A percentile compares a stretch with the other conserved stretches of the same genome.
phyloP scores from a whole-genome alignment of 2,797 vertebrate genomes.

The Anguilla pacifica region DNA sequence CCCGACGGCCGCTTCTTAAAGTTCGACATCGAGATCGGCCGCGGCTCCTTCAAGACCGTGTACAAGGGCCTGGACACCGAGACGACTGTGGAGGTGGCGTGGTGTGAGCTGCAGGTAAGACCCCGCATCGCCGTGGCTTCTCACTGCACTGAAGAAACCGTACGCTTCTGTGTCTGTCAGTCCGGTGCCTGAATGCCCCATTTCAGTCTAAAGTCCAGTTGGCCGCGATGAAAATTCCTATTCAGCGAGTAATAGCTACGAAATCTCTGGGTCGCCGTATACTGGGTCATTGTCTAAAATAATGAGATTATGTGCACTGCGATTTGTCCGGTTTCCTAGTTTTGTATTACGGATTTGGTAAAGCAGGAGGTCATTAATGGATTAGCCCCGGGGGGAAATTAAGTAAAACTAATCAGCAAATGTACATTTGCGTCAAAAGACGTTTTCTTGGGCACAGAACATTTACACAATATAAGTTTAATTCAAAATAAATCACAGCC shows the following conservation, averaged over 20 bases:
- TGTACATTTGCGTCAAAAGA: neutral
- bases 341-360: neutral
- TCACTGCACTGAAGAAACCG: neutral
- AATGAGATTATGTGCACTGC: slow-evolving; percentile 3
- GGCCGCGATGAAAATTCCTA: neutral
- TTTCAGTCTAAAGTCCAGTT: neutral
- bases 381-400: neutral
- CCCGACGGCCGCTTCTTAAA: slow-evolving; percentile 95
- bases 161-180: neutral
- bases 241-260: neutral
- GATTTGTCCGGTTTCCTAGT: neutral
- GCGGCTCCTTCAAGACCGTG: slow-evolving; percentile 97
- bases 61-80: slow-evolving; percentile 98
- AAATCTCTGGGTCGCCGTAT: neutral
- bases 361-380: slow-evolving; percentile 6
- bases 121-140: slow-evolving; percentile 37
- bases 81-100: slow-evolving; percentile 97
- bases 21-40: slow-evolving; percentile 97
- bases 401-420: neutral
- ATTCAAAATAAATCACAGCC: neutral
- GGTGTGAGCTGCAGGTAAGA: slow-evolving; percentile 97
- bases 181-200: neutral
- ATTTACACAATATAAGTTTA: neutral
- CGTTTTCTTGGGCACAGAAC: neutral
- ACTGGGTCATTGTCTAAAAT: slow-evolving; percentile 13